A percentile compares a stretch with the other conserved stretches of the same genome.
These are phyloP conservation scores for Triplophysa dalaica DNA, from an alignment of 2,113 vertebrate genomes.

Conservation along the genomic window DNA sequence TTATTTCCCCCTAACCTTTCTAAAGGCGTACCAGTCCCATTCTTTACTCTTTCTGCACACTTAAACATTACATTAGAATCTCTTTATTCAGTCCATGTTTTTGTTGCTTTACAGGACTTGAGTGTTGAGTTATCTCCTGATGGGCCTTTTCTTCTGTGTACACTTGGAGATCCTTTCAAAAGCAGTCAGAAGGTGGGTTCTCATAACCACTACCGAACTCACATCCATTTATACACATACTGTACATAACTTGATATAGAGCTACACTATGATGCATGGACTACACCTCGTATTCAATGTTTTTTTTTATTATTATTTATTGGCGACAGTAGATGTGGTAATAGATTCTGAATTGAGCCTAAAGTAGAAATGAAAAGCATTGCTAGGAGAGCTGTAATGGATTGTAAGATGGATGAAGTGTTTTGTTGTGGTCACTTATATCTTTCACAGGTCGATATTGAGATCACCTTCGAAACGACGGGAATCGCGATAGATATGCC, in stretches of 20 bases:
- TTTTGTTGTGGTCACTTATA: not conserved
- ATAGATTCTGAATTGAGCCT: not conserved
- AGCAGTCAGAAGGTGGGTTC: constrained; percentile 76
- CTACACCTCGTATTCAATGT: not conserved
- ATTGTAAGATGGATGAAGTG: not conserved
- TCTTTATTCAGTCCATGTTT: not conserved
- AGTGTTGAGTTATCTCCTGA: constrained; percentile 49
- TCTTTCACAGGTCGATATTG: constrained; percentile 76
- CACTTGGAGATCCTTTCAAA: constrained; percentile 88
- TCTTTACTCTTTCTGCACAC: too few species aligned
- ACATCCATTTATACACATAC: not conserved
- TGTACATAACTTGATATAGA: not conserved
- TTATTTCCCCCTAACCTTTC: too few species aligned
- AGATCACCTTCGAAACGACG: constrained; percentile 78
- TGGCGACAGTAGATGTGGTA: not conserved
- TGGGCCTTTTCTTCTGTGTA: constrained; percentile 71
- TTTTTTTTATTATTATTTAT: not conserved
- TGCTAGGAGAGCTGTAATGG: not conserved
- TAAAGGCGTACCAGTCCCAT: too few species aligned
- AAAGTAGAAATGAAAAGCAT: not conserved
- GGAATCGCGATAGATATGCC: constrained; percentile 76
- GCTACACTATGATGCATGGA: not conserved
- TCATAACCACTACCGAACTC: not conserved
- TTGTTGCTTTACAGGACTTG: constrained; percentile 52
- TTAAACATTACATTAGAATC: not conserved